phyloP scores from a whole-genome alignment of 2,888 invertebrate genomes.

The Aleiodes leptofemur region DNA sequence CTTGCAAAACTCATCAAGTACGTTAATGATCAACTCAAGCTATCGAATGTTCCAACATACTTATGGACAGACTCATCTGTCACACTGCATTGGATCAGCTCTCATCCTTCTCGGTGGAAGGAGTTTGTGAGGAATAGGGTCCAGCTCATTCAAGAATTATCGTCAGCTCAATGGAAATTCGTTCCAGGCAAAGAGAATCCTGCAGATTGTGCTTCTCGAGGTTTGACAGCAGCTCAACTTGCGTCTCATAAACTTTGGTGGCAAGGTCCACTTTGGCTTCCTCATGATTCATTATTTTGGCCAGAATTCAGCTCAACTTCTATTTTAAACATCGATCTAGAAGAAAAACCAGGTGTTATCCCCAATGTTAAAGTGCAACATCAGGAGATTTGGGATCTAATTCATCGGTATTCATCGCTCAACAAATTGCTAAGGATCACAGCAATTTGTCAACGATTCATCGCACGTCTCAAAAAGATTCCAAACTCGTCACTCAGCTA shows the following conservation, averaged over 20 bases:
- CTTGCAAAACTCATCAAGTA: constrained; percentile 2
- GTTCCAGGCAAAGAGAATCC: neutral
- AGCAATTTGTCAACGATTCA: too few species aligned
- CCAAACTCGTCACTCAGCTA: neutral
- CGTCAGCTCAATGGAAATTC: constrained; percentile 9
- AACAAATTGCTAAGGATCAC: too few species aligned
- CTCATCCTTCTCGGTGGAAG: constrained; percentile 37
- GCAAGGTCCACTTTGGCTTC: constrained; percentile 37
- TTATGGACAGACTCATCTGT: constrained; percentile 45
- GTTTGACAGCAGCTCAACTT: neutral
- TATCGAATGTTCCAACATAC: neutral
- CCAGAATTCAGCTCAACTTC: too few species aligned
- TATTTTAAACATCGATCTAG: neutral
- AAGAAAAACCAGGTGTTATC: constrained; percentile 14
- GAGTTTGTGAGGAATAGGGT: constrained; percentile 37
- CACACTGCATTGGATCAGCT: constrained; percentile 14
- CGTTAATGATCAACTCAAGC: constrained; percentile 9
- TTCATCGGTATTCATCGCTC: too few species aligned
- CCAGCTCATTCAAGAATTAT: constrained; percentile 1
- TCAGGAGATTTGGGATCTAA: too few species aligned
- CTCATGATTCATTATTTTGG: too few species aligned
- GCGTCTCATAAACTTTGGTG: constrained; percentile 14
- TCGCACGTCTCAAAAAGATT: too few species aligned
- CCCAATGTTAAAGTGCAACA: neutral
- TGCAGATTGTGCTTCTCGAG: constrained; percentile 28